Base-by-base conservation (phyloP, 2,797 vertebrate species). In the Taeniopygia guttata region DNA sequence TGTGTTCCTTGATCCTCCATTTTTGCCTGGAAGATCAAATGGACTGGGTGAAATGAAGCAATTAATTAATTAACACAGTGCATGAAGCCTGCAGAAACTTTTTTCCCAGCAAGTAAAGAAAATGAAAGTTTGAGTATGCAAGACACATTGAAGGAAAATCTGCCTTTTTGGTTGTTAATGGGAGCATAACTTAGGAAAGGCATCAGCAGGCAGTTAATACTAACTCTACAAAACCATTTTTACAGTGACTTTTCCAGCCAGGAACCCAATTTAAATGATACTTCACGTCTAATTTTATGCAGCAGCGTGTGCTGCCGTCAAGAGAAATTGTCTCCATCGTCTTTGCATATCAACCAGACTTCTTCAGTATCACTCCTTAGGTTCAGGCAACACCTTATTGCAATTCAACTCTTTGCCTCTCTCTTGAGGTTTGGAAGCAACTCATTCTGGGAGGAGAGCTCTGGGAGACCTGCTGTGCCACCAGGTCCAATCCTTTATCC, bases 221-320 rank as follows among this genome's bases (percentile, higher is more conserved):
- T 87, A 86, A 75, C 58, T 82, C 70, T 67, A 76, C 60, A 90
- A 87, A 77, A 79, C 42, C 38, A 64, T 75, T 87, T 96, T 90
- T 85, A 90, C 79, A 89, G 89, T 81, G 52, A 89, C 55, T 94
- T 90, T 89, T 94, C 86, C 70, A 76, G 60, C 26, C 70, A 87
- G 58, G 36, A 91, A 89, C 77, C 18, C 66, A 91, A 94, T 83
- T 86, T 87, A 83, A 92, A 83, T 82, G 19, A 68, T 75, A 86
- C 23, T 46, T 92, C 4, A 1, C 3, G 1, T 74, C 68, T 77
- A 70, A 84, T 93, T 93, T 84, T 89, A 84, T 13, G 17, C 43
- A 93, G 75, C 45, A 87, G 29, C 46, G 74, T 49, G 67, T 56
- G 72, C n/a, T 84, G 23, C 68, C 18, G 1, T 87, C 51, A 84